Evolutionary conservation across 2,888 invertebrate genomes (phyloP), one percentile per base, ranked within the genome.

Genomic region (Amiota minor): DNA sequence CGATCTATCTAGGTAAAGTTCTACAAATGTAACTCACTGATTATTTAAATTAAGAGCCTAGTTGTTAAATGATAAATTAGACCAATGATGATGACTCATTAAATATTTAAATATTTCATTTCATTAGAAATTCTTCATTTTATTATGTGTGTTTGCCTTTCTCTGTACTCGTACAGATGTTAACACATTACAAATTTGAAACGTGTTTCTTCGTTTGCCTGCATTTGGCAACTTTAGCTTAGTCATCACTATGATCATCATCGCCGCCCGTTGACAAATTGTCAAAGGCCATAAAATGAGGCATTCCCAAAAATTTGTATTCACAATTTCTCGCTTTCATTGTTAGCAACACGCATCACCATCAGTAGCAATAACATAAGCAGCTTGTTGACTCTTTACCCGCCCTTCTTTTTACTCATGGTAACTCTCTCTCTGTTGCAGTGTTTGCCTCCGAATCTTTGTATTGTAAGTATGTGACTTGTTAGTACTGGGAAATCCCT

Each of bases 401-500:
- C n/a, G 16, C 56, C 18, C 11, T 9, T 10, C 1, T n/a, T 18
- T 56, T 56, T 18, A 59, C 20, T 59, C 18, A 20, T 16, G 20
- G 4, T 59, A 16, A 20, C 11, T 14, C 18, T n/a, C 16, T 56
- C n/a, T 10, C 49, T 14, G 47, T 70, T 61, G 79, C 80, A 79
- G 82, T 82, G 78, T 74, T 80, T 78, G 79, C 80, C 80, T 74
- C 80, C 73, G 77, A 12, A 78, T 77, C 9, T n/a, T 20, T 16
- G n/a, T n/a, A n/a, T n/a, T n/a, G n/a, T n/a, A n/a, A n/a, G n/a
- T n/a, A n/a, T 35, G 64, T 35, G 64, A 35, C 35, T 35, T 35
- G 35, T 35, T 35, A 35, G 35, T 35, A 35, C 4, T 35, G 35
- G 35, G 1, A 35, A 35, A 35, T 64, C 45, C 72, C 83, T 78